Conservation (phyloP, 1,140 invertebrate genomes). For the Achatina immaculata region DNA sequence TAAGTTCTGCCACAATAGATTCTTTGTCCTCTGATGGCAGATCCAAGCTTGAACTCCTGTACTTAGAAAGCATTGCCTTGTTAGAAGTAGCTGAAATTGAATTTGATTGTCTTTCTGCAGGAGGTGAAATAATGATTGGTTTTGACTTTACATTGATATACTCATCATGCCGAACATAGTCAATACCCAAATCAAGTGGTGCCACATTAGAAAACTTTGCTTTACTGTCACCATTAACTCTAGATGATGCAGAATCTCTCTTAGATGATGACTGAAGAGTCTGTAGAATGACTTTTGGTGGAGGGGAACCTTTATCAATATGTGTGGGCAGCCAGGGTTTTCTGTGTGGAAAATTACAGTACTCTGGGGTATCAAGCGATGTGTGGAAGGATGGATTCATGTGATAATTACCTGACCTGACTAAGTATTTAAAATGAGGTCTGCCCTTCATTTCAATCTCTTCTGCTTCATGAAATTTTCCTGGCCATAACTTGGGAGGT, state of each 20-base stretch:
- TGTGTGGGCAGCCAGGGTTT: neutral
- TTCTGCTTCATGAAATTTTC: conserved; percentile 16
- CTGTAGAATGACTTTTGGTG: conserved; percentile 2
- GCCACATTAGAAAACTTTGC: neutral
- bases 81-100: neutral
- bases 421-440: neutral
- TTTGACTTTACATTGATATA: neutral
- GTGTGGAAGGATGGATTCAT: neutral
- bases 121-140: conserved; percentile 2
- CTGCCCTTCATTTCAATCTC: neutral
- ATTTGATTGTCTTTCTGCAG: neutral
- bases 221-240: neutral
- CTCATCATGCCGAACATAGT: neutral
- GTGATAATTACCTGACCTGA: neutral
- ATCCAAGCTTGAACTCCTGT: neutral
- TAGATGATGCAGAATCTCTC: neutral
- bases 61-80: neutral
- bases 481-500: neutral
- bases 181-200: neutral
- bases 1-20: neutral
- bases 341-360: neutral
- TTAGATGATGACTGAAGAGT: neutral
- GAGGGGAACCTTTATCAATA: neutral
- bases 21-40: neutral
- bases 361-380: neutral